Base-by-base conservation (phyloP, 2,888 invertebrate genomes). In the Nemoura dubitans region DNA sequence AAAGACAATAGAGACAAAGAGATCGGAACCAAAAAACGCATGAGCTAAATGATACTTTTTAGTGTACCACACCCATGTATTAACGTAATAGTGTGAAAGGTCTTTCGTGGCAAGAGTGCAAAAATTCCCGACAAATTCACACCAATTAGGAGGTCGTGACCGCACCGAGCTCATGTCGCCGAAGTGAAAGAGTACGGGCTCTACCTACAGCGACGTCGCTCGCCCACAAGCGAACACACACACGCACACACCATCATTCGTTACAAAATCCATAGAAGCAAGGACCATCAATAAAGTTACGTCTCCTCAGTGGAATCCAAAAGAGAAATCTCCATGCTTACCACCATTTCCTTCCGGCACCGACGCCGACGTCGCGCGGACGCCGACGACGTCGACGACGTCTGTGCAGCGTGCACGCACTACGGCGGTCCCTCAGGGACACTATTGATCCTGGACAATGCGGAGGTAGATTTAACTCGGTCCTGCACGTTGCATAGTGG, bases 381-480 rank as follows among this genome's bases (percentile, higher is more conserved):
- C n/a, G n/a, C n/a, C 59, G 59, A 21, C 59, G 59, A 1, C 10
- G 59, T 21, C 59, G 59, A 21, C 14, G 59, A 7, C 59, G 59
- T 59, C 59, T 59, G 59, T 59, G 59, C 59, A 59, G 16, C 14
- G 59, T 59, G 59, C 59, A 59, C 59, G 59, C 59, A 59, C 59
- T 7, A 7, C 59, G 59, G 59, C 59, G 59, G 59, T 59, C 28
- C 30, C 81, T 81, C 81, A 27, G 81, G 81, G 81, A 81, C 29
- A 30, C 81, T 81, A 81, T 81, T 30, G 81, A 81, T 81, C 81
- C 30, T 30, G 29, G 81, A 81, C 81, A 81, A 81, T 81, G 81
- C 81, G n/a, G 81, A 30, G n/a, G 59, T 59, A 59, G 59, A 59
- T 59, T 59, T 59, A 59, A 59, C 59, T 36, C 36, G 36, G 36